Evolutionary conservation across 2,888 invertebrate species (phyloP).

Genomic region (Lobophora halterata): DNA sequence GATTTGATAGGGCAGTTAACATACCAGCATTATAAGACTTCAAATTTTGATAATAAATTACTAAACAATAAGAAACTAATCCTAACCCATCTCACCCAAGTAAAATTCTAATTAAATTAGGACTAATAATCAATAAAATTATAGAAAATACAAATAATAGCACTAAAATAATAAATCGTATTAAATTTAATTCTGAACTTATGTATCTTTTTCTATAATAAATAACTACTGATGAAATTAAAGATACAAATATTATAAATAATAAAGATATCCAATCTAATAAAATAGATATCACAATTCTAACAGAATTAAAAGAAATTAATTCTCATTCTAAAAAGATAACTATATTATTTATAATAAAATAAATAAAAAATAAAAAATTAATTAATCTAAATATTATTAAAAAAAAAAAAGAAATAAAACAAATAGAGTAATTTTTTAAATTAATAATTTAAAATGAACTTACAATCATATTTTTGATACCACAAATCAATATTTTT

Average conservation of each 20-base stretch:
- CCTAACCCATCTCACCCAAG: slow-evolving; percentile 88
- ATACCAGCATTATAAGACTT: slow-evolving; percentile 86
- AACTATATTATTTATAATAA: slow-evolving; percentile 64
- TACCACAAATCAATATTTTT: slow-evolving; percentile 85
- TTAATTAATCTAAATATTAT: slow-evolving; percentile 64
- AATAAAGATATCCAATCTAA: slow-evolving; percentile 84
- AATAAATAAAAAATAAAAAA: slow-evolving; percentile 65
- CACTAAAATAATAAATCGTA: slow-evolving; percentile 84
- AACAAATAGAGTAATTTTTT: slow-evolving; percentile 72
- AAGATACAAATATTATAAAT: slow-evolving; percentile 83
- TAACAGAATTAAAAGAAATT: slow-evolving; percentile 70
- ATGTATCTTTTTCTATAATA: slow-evolving; percentile 85
- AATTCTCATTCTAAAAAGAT: slow-evolving; percentile 80
- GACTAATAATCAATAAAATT: slow-evolving; percentile 84
- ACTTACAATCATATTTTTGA: slow-evolving; percentile 78
- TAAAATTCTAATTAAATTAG: slow-evolving; percentile 85
- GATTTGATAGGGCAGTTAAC: slow-evolving; percentile 87
- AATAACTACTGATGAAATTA: slow-evolving; percentile 85
- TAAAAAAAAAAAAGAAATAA: slow-evolving; percentile 73
- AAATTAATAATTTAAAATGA: slow-evolving; percentile 74
- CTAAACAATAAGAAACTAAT: slow-evolving; percentile 85
- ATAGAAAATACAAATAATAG: slow-evolving; percentile 85
- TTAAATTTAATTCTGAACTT: slow-evolving; percentile 74
- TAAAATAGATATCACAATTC: slow-evolving; percentile 77
- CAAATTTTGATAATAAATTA: slow-evolving; percentile 86